phyloP scores from a whole-genome alignment of 2,113 vertebrate genomes.

The Neolamprologus modestus region DNA sequence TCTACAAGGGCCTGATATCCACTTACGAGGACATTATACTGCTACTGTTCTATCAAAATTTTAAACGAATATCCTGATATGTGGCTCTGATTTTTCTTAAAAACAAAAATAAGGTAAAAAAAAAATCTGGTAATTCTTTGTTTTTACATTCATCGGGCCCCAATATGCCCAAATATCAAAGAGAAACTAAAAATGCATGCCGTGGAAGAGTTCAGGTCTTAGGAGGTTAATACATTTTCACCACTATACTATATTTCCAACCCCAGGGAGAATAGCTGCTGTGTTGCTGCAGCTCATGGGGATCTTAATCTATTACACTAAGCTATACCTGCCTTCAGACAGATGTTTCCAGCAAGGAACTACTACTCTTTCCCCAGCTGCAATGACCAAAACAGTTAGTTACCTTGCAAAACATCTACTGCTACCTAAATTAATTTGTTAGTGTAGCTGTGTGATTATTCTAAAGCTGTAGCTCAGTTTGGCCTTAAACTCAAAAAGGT shows the following conservation, averaged over 20 bases:
- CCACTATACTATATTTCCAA: neutral
- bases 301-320: neutral
- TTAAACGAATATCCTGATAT: rapidly evolving
- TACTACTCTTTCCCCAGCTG: neutral
- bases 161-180: rapidly evolving
- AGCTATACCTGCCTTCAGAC: neutral
- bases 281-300: neutral
- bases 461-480: neutral
- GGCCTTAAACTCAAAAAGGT: neutral
- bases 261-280: neutral
- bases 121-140: too few relatives aligned
- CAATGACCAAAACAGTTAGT: neutral
- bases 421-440: neutral
- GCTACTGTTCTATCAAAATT: too few relatives aligned
- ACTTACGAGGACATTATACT: too few relatives aligned
- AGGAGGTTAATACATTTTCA: neutral
- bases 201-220: rapidly evolving
- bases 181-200: rapidly evolving
- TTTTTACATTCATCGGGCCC: too few relatives aligned
- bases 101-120: too few relatives aligned
- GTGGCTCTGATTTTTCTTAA: too few relatives aligned
- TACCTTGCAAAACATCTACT: neutral
- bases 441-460: neutral
- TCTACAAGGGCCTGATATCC: too few relatives aligned
- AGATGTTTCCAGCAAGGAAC: neutral